Evolutionary conservation across 2,113 vertebrate species (phyloP).

Genomic region (Oreochromis tanganicae): DNA sequence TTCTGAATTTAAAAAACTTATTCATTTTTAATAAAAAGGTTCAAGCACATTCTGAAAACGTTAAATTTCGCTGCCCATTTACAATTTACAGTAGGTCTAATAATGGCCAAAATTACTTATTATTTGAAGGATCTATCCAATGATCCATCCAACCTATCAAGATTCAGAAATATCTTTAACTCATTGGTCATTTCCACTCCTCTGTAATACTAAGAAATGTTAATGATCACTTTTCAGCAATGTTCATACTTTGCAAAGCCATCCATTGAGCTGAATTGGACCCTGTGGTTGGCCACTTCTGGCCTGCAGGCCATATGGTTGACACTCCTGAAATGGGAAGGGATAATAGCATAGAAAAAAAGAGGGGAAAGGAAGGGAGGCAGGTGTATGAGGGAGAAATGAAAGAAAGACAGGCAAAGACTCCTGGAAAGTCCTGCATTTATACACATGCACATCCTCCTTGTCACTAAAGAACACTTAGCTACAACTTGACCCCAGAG

Average conservation of each 20-base stretch:
- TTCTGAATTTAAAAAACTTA: not conserved
- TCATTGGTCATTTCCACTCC: not conserved
- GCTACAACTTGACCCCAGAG: slow-evolving; percentile 12
- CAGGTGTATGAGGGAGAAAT: not conserved
- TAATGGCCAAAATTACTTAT: not conserved
- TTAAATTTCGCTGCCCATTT: not conserved
- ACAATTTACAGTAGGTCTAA: not conserved
- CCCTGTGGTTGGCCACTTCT: not conserved
- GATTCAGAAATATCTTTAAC: not conserved
- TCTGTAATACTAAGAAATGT: not conserved
- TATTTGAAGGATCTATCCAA: not conserved
- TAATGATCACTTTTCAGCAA: not conserved
- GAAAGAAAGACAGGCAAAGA: not conserved
- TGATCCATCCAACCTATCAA: not conserved
- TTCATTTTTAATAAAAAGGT: not conserved
- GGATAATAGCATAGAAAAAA: not conserved
- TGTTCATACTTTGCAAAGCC: not conserved
- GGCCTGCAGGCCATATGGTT: not conserved
- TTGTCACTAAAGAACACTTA: not conserved
- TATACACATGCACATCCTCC: not conserved
- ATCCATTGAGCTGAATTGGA: not conserved
- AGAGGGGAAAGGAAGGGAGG: not conserved
- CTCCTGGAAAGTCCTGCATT: not conserved
- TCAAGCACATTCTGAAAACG: not conserved
- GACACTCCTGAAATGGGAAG: not conserved